phyloP scores from a whole-genome alignment of 2,797 vertebrate species.

The Meda fulgida region DNA sequence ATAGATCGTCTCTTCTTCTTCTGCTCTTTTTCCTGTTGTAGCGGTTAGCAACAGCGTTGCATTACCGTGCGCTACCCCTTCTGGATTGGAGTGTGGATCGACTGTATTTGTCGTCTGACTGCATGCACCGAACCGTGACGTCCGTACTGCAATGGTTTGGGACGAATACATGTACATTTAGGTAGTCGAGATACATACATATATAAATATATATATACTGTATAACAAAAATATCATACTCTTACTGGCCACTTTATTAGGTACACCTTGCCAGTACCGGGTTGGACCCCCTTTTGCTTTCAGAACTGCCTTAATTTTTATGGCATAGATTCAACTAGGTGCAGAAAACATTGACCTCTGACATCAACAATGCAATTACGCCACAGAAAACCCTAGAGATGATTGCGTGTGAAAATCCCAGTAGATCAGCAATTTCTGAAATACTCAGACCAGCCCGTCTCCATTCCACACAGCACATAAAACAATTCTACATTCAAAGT shows the following conservation, averaged over 20 bases:
- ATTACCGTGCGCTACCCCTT: too few species aligned
- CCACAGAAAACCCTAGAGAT: neutral
- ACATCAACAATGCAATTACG: conserved; percentile 57
- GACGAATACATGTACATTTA: too few species aligned
- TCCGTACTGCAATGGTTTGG: too few species aligned
- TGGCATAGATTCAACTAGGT: neutral
- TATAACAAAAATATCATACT: neutral
- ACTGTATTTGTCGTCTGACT: too few species aligned
- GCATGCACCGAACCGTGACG: too few species aligned
- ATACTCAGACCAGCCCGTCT: neutral
- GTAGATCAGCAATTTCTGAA: neutral
- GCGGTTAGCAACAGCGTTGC: too few species aligned
- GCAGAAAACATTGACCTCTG: conserved; percentile 48
- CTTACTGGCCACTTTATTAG: neutral
- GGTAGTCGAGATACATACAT: too few species aligned
- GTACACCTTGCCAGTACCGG: neutral
- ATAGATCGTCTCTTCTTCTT: too few species aligned
- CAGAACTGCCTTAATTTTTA: neutral
- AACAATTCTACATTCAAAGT: neutral
- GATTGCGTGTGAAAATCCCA: neutral
- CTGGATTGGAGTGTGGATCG: too few species aligned
- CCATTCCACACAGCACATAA: too few species aligned
- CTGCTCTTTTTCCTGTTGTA: too few species aligned
- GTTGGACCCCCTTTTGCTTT: neutral
- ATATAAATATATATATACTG: too few species aligned